Conservation (phyloP, 64 coral and sea anemone species). For the Exaiptasia diaphana region DNA sequence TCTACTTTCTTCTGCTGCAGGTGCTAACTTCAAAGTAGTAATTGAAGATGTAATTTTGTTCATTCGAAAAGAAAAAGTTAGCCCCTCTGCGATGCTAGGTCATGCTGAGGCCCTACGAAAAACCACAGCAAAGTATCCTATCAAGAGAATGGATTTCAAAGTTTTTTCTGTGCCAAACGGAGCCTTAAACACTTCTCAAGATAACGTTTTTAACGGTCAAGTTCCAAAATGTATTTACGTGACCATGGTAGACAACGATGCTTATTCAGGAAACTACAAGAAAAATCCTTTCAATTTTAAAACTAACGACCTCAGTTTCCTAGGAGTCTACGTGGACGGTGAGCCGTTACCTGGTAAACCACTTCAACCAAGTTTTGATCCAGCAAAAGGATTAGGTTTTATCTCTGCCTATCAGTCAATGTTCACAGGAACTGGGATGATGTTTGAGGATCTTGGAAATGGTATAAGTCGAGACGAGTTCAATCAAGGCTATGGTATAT, state of each 20-base stretch:
- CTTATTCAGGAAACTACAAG: no score
- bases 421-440: neutral
- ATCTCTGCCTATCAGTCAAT: neutral
- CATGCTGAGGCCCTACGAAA: neutral
- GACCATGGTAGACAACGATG: no score
- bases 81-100: neutral
- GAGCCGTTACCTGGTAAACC: neutral
- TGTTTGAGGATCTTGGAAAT: neutral
- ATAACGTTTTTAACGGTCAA: constrained; percentile 7
- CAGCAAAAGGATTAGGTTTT: neutral
- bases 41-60: constrained; percentile 38
- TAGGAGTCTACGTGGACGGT: neutral
- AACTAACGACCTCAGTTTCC: neutral
- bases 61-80: constrained; percentile 28
- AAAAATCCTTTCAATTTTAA: no score
- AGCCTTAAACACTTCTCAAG: neutral
- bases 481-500: neutral
- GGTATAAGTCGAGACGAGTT: neutral
- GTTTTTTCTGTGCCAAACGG: neutral
- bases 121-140: constrained; percentile 1
- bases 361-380: neutral
- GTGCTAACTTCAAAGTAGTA: constrained; percentile 7
- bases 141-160: neutral
- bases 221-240: no score
- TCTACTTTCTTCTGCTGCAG: neutral